phyloP scores from a whole-genome alignment of 2,888 invertebrate species.

The Melieria picta region DNA sequence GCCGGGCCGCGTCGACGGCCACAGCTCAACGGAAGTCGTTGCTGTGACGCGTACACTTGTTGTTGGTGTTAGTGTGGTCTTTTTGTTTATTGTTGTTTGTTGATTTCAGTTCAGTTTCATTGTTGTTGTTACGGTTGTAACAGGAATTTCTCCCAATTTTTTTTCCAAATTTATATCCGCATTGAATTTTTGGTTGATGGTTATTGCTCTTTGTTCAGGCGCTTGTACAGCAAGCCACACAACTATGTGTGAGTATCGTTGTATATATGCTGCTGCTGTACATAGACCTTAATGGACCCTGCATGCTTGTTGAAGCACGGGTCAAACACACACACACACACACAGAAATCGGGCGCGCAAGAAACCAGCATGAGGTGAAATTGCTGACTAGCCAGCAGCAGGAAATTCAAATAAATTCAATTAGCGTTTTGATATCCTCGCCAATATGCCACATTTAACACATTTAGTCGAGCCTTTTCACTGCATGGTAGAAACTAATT shows the following conservation, averaged over 20 bases:
- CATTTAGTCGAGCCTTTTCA: neutral
- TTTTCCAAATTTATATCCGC: neutral
- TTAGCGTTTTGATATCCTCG: neutral
- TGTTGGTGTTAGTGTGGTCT: neutral
- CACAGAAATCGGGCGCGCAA: neutral
- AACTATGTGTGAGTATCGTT: neutral
- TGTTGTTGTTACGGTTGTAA: too few relatives aligned
- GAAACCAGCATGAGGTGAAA: neutral
- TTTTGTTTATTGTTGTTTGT: neutral
- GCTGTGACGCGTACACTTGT: neutral
- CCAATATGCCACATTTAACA: neutral
- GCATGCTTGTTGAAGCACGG: slow-evolving; percentile 19
- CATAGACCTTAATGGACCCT: too few relatives aligned
- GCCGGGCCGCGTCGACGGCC: neutral
- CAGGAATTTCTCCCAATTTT: neutral
- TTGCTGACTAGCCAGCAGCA: neutral
- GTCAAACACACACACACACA: neutral
- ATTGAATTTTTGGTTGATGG: neutral
- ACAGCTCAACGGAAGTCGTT: neutral
- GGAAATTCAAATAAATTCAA: slow-evolving; percentile 4
- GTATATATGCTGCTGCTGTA: too few relatives aligned
- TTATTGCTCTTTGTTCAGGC: neutral
- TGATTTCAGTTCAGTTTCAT: neutral
- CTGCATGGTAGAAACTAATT: neutral
- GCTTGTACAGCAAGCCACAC: neutral